Percentiles rank a stretch among this genome's conserved stretches.
Conservation (phyloP, 1,140 invertebrate species). For the Chionoecetes opilio region DNA sequence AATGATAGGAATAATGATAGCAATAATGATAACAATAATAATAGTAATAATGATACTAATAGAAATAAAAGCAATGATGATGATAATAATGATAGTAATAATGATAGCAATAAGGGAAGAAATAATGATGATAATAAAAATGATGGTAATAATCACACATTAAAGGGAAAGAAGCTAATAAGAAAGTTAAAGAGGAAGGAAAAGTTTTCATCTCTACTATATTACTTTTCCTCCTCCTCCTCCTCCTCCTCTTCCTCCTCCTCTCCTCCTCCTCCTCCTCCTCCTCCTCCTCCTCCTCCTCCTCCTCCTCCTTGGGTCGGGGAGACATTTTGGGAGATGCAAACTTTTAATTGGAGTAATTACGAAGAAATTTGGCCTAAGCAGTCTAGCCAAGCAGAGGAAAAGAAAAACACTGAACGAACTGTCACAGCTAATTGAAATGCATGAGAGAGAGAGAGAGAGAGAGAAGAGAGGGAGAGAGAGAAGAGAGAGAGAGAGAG, state of each 20-base stretch:
- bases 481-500: slow-evolving; percentile 5
- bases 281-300: slow-evolving; percentile 21
- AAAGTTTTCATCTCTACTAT: background rate
- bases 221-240: background rate
- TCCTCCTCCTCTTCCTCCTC: background rate
- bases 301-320: background rate
- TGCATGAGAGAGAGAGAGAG: slow-evolving; percentile 7
- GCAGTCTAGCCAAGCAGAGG: background rate
- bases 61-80: background rate
- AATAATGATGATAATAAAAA: background rate
- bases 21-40: too few relatives aligned
- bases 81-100: background rate
- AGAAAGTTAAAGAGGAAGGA: background rate
- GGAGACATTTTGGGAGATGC: slow-evolving; percentile 27
- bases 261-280: slow-evolving; percentile 12
- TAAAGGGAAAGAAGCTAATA: background rate
- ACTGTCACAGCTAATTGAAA: slow-evolving; percentile 5
- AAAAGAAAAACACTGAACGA: slow-evolving; percentile 2
- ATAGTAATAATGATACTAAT: background rate
- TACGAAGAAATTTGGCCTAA: slow-evolving; percentile 17
- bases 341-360: slow-evolving; percentile 31
- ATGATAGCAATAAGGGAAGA: background rate
- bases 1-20: too few relatives aligned
- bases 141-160: background rate
- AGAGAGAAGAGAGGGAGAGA: background rate